Conservation (phyloP, 1,140 invertebrate genomes). For the Theocolax elegans region DNA sequence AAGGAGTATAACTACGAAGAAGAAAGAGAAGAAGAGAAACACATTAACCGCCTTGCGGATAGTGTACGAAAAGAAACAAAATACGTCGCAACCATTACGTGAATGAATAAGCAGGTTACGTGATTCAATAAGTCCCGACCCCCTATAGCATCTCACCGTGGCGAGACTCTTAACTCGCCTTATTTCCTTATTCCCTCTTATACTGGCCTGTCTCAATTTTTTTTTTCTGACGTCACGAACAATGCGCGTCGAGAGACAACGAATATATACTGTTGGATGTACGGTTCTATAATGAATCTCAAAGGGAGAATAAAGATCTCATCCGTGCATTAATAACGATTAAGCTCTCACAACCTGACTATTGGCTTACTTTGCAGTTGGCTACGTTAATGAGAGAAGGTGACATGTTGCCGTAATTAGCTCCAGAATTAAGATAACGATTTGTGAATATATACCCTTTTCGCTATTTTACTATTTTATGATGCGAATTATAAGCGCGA, state of each 20-base stretch:
- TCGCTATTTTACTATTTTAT: too few species aligned
- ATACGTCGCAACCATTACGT: constrained; percentile 1
- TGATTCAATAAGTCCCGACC: constrained; percentile 22
- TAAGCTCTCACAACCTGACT: background rate
- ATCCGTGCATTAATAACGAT: constrained; percentile 5
- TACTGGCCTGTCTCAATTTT: background rate
- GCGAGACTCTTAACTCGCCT: background rate
- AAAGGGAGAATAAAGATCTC: constrained; percentile 6
- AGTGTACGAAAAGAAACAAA: background rate
- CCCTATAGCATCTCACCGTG: background rate
- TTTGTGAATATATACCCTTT: too few species aligned
- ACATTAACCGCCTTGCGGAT: background rate
- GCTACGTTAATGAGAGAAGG: too few species aligned
- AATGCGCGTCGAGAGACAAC: background rate
- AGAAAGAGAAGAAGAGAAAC: background rate
- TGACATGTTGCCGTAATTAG: too few species aligned
- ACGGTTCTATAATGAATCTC: constrained; percentile 1
- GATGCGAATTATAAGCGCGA: too few species aligned
- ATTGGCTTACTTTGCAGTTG: constrained; percentile 15
- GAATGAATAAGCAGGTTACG: constrained; percentile 26
- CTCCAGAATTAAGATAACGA: too few species aligned
- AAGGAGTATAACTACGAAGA: background rate
- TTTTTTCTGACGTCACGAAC: background rate
- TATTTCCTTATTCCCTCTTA: background rate
- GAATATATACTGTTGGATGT: background rate